phyloP scores from a whole-genome alignment of 2,888 invertebrate species.

The Metellina segmentata region DNA sequence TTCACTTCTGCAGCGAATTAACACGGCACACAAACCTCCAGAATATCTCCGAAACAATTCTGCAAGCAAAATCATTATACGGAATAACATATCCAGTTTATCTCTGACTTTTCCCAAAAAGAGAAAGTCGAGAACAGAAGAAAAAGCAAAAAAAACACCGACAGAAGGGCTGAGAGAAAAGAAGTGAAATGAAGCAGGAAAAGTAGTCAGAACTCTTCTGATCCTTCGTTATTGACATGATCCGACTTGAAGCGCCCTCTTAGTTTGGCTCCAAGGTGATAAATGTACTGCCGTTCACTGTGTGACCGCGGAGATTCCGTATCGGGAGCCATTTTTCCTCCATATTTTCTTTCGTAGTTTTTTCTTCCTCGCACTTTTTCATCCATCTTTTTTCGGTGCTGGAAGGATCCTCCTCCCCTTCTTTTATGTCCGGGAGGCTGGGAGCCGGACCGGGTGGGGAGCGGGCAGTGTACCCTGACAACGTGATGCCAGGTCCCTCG shows the following conservation, averaged over 20 bases:
- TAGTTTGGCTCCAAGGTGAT: slow-evolving; percentile 57
- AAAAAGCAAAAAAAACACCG: background rate
- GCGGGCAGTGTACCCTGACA: slow-evolving; percentile 48
- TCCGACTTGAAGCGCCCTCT: slow-evolving; percentile 57
- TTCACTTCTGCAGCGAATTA: too few relatives aligned
- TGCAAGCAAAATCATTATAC: background rate
- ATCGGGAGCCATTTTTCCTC: slow-evolving; percentile 23
- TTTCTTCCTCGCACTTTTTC: background rate
- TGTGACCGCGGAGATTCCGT: slow-evolving; percentile 53
- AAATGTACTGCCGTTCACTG: slow-evolving; percentile 58
- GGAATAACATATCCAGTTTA: slow-evolving; percentile 49
- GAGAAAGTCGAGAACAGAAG: background rate
- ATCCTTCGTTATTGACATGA: slow-evolving; percentile 73
- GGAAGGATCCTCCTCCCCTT: background rate
- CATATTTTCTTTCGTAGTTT: slow-evolving; percentile 42
- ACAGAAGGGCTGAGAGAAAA: background rate
- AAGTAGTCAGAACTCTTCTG: slow-evolving; percentile 56
- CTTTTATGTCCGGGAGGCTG: background rate
- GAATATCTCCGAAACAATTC: too few relatives aligned
- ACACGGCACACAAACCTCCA: too few relatives aligned
- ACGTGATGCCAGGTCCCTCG: slow-evolving; percentile 31
- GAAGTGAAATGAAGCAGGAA: slow-evolving; percentile 32
- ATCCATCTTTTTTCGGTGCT: slow-evolving; percentile 13
- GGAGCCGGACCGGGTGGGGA: slow-evolving; percentile 10
- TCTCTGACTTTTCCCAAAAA: background rate